These are phyloP conservation scores for Strigamia maritima DNA, from an alignment of 2,888 invertebrate species.

Conservation along the genomic window DNA sequence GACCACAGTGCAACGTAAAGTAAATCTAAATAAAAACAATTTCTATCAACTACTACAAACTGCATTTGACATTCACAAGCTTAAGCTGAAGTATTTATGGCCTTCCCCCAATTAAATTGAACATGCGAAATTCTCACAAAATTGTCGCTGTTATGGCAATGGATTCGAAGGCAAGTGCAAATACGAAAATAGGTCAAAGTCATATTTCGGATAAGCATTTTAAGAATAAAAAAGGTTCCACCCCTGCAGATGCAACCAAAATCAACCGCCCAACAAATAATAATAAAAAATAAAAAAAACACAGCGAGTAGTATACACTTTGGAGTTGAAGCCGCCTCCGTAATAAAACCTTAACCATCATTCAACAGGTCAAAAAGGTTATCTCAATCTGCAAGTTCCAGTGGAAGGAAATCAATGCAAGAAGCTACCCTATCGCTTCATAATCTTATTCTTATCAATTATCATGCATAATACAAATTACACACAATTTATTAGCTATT, in stretches of 20 bases:
- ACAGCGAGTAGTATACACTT: not conserved
- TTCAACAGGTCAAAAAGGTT: not conserved
- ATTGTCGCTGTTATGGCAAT: not conserved
- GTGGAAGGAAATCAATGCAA: not conserved
- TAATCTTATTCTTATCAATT: not conserved
- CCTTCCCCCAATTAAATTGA: not conserved
- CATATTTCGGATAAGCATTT: not conserved
- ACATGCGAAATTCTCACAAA: not conserved
- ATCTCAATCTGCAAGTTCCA: not conserved
- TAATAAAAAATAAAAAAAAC: not conserved
- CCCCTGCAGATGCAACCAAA: not conserved
- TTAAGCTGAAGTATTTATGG: too few relatives aligned
- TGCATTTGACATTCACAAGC: too few relatives aligned
- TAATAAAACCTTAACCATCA: not conserved
- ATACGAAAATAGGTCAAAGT: not conserved
- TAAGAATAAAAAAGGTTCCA: not conserved
- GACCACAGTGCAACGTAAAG: not conserved
- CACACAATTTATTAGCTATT: not conserved
- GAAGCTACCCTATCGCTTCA: not conserved
- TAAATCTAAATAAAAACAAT: not conserved
- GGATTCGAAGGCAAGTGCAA: not conserved
- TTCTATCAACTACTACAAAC: too few relatives aligned
- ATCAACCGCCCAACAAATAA: not conserved
- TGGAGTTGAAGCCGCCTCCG: not conserved
- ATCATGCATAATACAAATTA: not conserved